Conservation (phyloP, 2,797 vertebrate genomes). For the Takifugu ocellatus region DNA sequence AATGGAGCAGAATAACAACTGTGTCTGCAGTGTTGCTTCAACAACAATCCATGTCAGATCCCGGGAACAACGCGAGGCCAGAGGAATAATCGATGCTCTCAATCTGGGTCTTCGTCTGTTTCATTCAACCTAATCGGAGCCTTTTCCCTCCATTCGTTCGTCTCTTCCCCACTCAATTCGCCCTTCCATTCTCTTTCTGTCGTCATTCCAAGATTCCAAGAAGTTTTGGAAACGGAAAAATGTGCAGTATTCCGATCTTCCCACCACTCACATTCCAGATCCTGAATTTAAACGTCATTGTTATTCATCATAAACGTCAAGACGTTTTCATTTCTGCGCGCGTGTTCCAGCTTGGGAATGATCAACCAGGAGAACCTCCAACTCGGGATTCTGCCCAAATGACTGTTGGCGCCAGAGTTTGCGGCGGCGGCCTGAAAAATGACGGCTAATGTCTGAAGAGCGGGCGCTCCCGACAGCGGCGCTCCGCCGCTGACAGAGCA, state of each 20-base stretch:
- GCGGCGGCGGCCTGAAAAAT: constrained; percentile 52
- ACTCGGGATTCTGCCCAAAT: constrained; percentile 48
- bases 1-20: constrained; percentile 68
- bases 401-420: constrained; percentile 34
- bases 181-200: too few relatives aligned
- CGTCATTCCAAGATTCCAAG: too few relatives aligned
- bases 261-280: background rate
- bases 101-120: constrained; percentile 45
- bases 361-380: constrained; percentile 8
- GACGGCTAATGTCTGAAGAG: constrained; percentile 43
- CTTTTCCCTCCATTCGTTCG: background rate
- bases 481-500: constrained; percentile 55
- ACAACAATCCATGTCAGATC: constrained; percentile 54
- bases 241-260: background rate
- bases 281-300: too few relatives aligned
- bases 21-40: constrained; percentile 48
- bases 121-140: constrained; percentile 20
- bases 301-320: too few relatives aligned
- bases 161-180: background rate
- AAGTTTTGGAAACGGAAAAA: too few relatives aligned
- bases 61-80: constrained; percentile 26
- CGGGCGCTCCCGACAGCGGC: constrained; percentile 38
- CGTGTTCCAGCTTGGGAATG: too few relatives aligned
- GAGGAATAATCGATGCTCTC: constrained; percentile 55
- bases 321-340: too few relatives aligned